Conservation (phyloP, 2,888 invertebrate genomes). For the Agonopterix alstromeriana region DNA sequence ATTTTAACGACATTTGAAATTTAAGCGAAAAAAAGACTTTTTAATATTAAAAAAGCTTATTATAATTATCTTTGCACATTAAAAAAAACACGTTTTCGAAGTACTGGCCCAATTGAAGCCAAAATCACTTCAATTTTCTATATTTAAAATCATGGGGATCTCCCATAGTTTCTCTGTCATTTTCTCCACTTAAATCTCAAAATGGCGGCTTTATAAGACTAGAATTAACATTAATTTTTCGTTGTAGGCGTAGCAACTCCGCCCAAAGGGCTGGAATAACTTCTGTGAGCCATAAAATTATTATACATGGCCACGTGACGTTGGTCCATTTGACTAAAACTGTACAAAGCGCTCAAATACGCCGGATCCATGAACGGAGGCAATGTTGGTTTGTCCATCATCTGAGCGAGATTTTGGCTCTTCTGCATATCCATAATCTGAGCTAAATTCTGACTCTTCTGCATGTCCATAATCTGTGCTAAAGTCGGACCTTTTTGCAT, state of each 20-base stretch:
- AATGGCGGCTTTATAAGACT: background rate
- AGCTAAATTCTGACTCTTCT: conserved; percentile 23
- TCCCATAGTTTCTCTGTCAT: too few species aligned
- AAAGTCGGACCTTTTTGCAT: conserved; percentile 5
- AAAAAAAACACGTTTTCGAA: too few species aligned
- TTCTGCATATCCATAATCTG: conserved; percentile 37
- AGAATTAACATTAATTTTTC: conserved; percentile 38
- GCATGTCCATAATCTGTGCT: conserved; percentile 11
- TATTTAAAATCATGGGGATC: too few species aligned
- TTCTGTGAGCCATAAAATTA: conserved; percentile 53
- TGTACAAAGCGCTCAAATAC: conserved; percentile 60
- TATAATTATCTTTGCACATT: too few species aligned
- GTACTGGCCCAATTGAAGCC: too few species aligned
- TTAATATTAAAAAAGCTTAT: too few species aligned
- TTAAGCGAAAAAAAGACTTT: background rate
- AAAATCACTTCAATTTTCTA: too few species aligned
- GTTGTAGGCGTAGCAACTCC: conserved; percentile 57
- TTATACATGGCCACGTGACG: conserved; percentile 59
- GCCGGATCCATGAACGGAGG: conserved; percentile 49
- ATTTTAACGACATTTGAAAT: background rate
- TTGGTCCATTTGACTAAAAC: conserved; percentile 49
- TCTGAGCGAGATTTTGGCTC: background rate
- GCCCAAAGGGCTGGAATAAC: conserved; percentile 48
- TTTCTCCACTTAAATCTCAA: background rate
- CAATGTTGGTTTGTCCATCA: conserved; percentile 17